Evolutionary conservation across 2,113 vertebrate genomes (phyloP), one percentile per base, ranked within the genome.

Genomic region (Monopterus albus): DNA sequence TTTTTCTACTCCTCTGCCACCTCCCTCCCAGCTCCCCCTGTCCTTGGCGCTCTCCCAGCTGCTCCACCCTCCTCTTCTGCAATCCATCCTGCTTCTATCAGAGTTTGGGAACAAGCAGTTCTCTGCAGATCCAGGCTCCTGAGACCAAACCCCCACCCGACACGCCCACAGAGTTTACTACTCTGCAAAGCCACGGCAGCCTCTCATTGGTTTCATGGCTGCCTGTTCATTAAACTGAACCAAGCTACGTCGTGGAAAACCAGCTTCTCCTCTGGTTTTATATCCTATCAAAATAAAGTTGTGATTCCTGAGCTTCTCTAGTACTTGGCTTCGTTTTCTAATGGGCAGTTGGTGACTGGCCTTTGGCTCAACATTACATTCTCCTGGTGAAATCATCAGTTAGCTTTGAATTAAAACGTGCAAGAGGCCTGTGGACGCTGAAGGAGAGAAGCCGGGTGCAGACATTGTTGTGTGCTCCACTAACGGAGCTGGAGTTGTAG

Each of bases 61-160:
- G 12, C 76, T 28, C 68, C 79, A 13, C 67, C 79, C 43, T 52
- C 52, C 31, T 52, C 46, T 49, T 61, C 56, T 40, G 20, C 60
- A 59, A 55, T 73, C 69, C 4, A n/a, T 43, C 70, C 73, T 60
- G 66, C 59, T 53, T 59, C 51, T 59, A 60, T 71, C 69, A 58
- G 71, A 51, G 55, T 67, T 63, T 69, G 70, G 71, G 82, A 81
- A 81, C 74, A 78, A 55, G 20, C 55, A 56, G 82, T 85, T 18
- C 76, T 79, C 59, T 7, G 3, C 36, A 57, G 69, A 75, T 25
- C 56, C 11, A 8, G 20, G 38, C 71, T 63, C 58, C 53, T 45
- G 78, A 57, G 61, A 45, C 55, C 0, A 26, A 46, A 1, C 42
- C 39, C 47, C 71, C 57, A 15, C 45, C 17, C 29, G 28, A 11